A percentile compares a stretch with the other conserved stretches of the same genome.
Conservation (phyloP, 2,888 invertebrate species). For the Epinotia bilunana region DNA sequence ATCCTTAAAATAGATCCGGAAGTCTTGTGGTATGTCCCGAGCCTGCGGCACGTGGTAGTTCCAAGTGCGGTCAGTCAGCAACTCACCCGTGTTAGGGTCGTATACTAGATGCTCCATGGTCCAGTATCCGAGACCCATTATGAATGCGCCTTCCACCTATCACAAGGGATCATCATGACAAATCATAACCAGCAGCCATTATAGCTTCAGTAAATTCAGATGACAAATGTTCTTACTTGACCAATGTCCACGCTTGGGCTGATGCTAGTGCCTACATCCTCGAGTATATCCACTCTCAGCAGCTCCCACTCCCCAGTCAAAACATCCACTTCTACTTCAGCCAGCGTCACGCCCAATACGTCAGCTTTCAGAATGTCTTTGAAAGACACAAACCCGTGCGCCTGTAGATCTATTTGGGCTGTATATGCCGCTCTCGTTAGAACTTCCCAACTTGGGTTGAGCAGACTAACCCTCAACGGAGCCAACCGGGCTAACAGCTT, state of each 20-base stretch:
- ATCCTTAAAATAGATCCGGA: conserved; percentile 83
- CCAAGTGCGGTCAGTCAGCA: conserved; percentile 88
- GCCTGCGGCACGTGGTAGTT: conserved; percentile 86
- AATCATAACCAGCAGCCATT: background rate
- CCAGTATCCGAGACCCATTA: conserved; percentile 88
- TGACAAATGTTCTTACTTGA: conserved; percentile 74
- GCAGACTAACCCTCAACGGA: conserved; percentile 72
- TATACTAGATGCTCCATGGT: conserved; percentile 85
- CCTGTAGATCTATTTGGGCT: conserved; percentile 68
- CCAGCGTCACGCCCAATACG: conserved; percentile 83
- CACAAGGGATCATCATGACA: background rate
- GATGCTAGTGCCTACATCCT: conserved; percentile 87
- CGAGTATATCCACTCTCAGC: conserved; percentile 86
- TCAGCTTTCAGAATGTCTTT: conserved; percentile 62
- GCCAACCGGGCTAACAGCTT: conserved; percentile 68
- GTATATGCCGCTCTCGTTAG: conserved; percentile 77
- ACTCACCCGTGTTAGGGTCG: conserved; percentile 81
- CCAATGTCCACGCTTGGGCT: conserved; percentile 88
- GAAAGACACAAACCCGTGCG: conserved; percentile 60
- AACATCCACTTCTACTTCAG: conserved; percentile 89
- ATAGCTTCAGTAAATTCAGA: too few species aligned
- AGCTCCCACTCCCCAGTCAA: conserved; percentile 88
- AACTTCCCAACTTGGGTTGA: conserved; percentile 80
- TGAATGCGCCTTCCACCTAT: conserved; percentile 86
- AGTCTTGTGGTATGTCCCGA: conserved; percentile 87